Evolutionary conservation across 2,113 vertebrate genomes (phyloP), one percentile per base, ranked within the genome.

Genomic region (Delphinus delphis): DNA sequence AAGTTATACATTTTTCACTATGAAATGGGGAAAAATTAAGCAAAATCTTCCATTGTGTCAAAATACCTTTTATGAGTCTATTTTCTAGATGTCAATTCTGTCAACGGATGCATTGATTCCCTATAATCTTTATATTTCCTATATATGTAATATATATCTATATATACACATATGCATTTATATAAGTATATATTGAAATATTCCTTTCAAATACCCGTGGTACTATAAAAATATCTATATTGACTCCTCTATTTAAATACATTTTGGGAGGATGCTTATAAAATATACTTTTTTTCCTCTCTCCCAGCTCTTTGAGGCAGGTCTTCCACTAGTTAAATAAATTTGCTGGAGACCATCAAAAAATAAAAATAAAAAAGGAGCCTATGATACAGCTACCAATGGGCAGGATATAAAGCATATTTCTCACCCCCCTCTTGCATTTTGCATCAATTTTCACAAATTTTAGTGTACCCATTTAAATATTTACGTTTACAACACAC

Each of bases 31-130:
- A 18, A 47, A 47, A 74, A 55, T 4, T 62, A 73, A 53, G 20
- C 14, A 74, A 87, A 94, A 53, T 44, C 38, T 92, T 21, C 36
- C 28, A 41, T 36, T 74, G 28, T 15, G 58, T 68, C 10, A 92
- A 93, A 94, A 90, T 76, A 17, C 1, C 8, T 82, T 33, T 63
- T 23, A 63, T 58, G 50, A 31, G 10, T 80, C 13, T 87, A 85
- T 68, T 94, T 95, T 50, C 81, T 88, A 71, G 97, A 96, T 71
- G 58, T 47, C 3, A 83, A 60, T 58, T 96, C 21, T 82, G 36
- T 90, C 4, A 8, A 15, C 25, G 4, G 5, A 62, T 41, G n/a
- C 28, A 84, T 3, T 41, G 6, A 58, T 70, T 81, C 23, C 50
- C 50, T 41, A 50, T 20, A 88, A 13, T 33, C 47, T 87, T 86